Conservation (phyloP, 2,113 vertebrate species). For the Laticauda colubrina region DNA sequence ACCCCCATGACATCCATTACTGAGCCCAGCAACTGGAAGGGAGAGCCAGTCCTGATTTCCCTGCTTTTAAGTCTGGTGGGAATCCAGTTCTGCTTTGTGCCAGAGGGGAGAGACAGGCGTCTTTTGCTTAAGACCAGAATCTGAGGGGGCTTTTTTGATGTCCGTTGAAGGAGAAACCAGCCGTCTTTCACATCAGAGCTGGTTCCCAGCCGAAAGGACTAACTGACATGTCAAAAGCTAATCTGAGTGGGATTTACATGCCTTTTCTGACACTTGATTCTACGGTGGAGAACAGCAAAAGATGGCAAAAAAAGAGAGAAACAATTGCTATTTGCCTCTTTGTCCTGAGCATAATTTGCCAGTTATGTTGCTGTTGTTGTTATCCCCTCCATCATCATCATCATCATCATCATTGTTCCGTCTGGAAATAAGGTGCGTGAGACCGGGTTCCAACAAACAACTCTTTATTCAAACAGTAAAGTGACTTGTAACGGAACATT, state of each 20-base stretch:
- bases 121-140: slow-evolving; percentile 28
- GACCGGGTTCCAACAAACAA: no score
- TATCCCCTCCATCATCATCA: neutral
- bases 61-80: neutral
- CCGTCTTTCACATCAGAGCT: slow-evolving; percentile 31
- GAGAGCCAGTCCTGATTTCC: neutral
- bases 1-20: no score
- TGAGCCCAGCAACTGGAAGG: neutral
- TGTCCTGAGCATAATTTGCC: neutral
- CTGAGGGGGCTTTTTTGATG: slow-evolving; percentile 16
- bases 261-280: neutral
- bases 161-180: neutral
- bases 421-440: no score
- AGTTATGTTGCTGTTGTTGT: neutral
- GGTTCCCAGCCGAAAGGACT: neutral
- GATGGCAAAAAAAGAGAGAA: no score
- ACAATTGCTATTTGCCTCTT: neutral
- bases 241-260: neutral
- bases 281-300: neutral
- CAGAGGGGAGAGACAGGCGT: slow-evolving; percentile 21
- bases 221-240: slow-evolving; percentile 27
- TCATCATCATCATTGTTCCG: no score
- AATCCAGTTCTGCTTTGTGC: neutral
- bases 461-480: no score
- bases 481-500: no score